Percentiles rank a stretch among this genome's conserved stretches.
These are phyloP conservation scores for Prietella phreatophila DNA, from an alignment of 2,113 vertebrate species.

Conservation along the genomic window DNA sequence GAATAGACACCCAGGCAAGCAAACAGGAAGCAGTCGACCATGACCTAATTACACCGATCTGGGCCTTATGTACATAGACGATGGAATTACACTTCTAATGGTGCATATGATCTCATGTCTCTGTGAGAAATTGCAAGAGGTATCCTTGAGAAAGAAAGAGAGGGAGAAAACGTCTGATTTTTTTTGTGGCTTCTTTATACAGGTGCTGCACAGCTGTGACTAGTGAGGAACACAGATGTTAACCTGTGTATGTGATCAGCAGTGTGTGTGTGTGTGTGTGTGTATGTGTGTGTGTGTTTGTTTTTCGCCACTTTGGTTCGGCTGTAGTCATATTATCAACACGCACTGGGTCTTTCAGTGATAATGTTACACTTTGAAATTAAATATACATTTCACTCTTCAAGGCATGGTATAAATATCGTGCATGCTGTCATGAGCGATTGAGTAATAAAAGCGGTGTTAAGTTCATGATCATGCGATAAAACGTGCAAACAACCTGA, in stretches of 20 bases:
- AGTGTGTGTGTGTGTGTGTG: constrained; percentile 11
- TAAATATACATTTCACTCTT: constrained; percentile 3
- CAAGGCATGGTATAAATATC: not conserved
- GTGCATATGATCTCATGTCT: constrained; percentile 8
- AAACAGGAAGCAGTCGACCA: not conserved
- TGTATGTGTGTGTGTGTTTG: constrained; percentile 44
- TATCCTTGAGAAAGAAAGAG: constrained; percentile 21
- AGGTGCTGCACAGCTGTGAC: constrained; percentile 24
- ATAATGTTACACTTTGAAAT: not conserved
- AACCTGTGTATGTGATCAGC: constrained; percentile 34
- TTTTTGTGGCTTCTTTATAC: not conserved
- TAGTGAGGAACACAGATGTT: constrained; percentile 22
- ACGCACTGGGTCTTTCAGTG: not conserved
- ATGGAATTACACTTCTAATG: constrained; percentile 25
- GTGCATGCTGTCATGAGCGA: not conserved
- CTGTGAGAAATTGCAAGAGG: constrained; percentile 13
- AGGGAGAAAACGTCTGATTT: not conserved
- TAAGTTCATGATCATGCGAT: not conserved
- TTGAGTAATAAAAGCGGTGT: not conserved
- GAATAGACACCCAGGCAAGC: constrained; percentile 15
- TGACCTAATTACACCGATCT: constrained; percentile 16
- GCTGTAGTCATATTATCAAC: constrained; percentile 59
- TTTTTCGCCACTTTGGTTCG: constrained; percentile 53
- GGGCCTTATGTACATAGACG: constrained; percentile 22
- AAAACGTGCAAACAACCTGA: not conserved